Evolutionary conservation across 92 coral and sea anemone species (phyloP), one percentile per base, ranked within the genome.

Genomic region (Actinernus sp.): DNA sequence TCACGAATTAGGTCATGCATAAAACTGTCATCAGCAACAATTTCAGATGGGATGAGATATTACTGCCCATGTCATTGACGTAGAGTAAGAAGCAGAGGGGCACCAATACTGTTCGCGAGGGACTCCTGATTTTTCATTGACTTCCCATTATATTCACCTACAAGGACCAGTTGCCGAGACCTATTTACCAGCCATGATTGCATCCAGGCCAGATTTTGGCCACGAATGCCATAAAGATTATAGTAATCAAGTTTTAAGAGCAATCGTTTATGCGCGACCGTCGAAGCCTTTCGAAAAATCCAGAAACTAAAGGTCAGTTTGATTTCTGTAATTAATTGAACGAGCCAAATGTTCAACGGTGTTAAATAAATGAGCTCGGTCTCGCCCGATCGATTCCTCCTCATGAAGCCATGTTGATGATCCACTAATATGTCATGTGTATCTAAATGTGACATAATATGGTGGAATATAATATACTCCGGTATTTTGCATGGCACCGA

Each of bases 161-260:
- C 73, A 16, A 58, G 55, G 29, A 60, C 86, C 12, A 69, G 73
- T 16, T 59, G 65, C 20, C 69, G 78, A 1, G 71, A 51, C 51
- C 86, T 48, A n/a, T 44, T 24, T 16, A 39, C 1, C 23, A n/a
- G n/a, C n/a, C n/a, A n/a, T n/a, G n/a, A n/a, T n/a, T n/a, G n/a
- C n/a, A n/a, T n/a, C n/a, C n/a, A n/a, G n/a, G n/a, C n/a, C n/a
- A n/a, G n/a, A n/a, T n/a, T n/a, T n/a, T n/a, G n/a, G n/a, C n/a
- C n/a, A n/a, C n/a, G n/a, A n/a, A n/a, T n/a, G n/a, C n/a, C n/a
- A n/a, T n/a, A n/a, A n/a, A n/a, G n/a, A n/a, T n/a, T n/a, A n/a
- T n/a, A n/a, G n/a, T n/a, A n/a, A n/a, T 67, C 47, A 6, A 67
- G 44, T 25, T 66, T 58, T 3, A 9, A 52, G 16, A 57, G 63